These are phyloP conservation scores for Drosophila neonasuta DNA, from an alignment of 2,888 invertebrate species.

Conservation along the genomic window DNA sequence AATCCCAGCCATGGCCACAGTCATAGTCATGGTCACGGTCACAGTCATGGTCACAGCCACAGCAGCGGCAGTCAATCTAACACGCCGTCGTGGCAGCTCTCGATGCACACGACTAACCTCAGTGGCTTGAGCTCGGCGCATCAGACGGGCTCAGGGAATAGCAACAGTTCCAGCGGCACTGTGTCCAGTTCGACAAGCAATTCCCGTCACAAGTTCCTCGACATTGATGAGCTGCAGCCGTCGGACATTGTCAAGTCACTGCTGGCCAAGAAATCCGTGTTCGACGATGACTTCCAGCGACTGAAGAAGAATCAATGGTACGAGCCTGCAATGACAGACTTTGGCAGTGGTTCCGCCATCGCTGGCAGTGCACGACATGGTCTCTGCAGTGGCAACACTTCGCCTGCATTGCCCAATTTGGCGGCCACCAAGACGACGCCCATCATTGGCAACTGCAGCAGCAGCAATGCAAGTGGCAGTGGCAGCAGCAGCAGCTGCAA, in stretches of 20 bases:
- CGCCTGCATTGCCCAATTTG: slow-evolving; percentile 80
- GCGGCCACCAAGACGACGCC: slow-evolving; percentile 78
- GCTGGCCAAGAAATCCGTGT: slow-evolving; percentile 95
- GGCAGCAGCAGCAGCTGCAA: slow-evolving; percentile 43
- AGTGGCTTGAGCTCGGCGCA: slow-evolving; percentile 47
- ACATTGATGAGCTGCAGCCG: slow-evolving; percentile 92
- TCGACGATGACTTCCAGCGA: slow-evolving; percentile 97
- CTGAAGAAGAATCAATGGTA: slow-evolving; percentile 93
- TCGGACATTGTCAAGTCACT: slow-evolving; percentile 96
- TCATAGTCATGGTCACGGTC: slow-evolving; percentile 67
- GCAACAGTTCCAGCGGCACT: slow-evolving; percentile 83
- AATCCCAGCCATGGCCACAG: slow-evolving; percentile 72
- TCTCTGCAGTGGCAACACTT: slow-evolving; percentile 70
- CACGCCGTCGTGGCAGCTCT: slow-evolving; percentile 81
- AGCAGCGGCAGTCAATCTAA: slow-evolving; percentile 45
- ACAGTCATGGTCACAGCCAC: slow-evolving; percentile 71
- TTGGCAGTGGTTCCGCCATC: slow-evolving; percentile 29
- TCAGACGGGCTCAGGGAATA: slow-evolving; percentile 55
- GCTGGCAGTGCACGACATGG: slow-evolving; percentile 42
- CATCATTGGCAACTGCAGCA: slow-evolving; percentile 60
- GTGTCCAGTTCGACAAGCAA: slow-evolving; percentile 82
- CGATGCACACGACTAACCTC: slow-evolving; percentile 57
- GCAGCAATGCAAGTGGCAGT: slow-evolving; percentile 37
- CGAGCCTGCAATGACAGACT: slow-evolving; percentile 83
- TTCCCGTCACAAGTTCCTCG: slow-evolving; percentile 89